Evolutionary conservation across 1,140 invertebrate species (phyloP), one percentile per base, ranked within the genome.

Genomic region (Drosophila busckii): DNA sequence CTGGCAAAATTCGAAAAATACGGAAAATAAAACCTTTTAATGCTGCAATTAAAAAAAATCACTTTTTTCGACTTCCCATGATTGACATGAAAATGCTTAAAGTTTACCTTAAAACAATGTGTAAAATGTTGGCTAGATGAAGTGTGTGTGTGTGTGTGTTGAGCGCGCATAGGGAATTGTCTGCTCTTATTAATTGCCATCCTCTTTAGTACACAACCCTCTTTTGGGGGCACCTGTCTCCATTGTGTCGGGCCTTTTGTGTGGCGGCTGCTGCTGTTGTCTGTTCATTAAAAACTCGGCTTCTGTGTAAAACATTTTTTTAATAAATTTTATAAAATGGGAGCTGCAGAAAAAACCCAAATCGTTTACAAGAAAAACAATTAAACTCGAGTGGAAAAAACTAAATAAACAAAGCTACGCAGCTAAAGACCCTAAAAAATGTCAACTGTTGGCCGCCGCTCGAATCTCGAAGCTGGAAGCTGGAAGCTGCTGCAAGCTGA

Each of bases 221-320:
- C n/a, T n/a, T n/a, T n/a, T n/a, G 35, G 45, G 41, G 23, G 16
- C 65, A 64, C 60, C 54, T 64, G 60, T 52, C 60, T 42, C 53
- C 26, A 31, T 58, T 56, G 45, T 49, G 52, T 20, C 59, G 59
- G 44, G 16, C 17, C 38, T 52, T 52, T 50, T 16, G 42, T 22
- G 13, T 29, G 28, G 15, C 17, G 23, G 29, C 16, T 42, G 16
- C 13, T 23, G 8, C 16, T 31, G 28, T 15, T 58, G 17, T 45
- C 44, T 68, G 49, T 68, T 82, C 70, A 70, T 76, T 69, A 32
- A 69, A 75, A 76, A 50, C 54, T 70, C 60, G 65, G 49, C 58
- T 84, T 84, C 80, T 84, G 82, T 54, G 58, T 84, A 84, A 84
- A 73, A 75, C 73, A 82, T 84, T 84, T 84, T n/a, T 82, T 82